A percentile compares a stretch with the other conserved stretches of the same genome.
Evolutionary conservation across 2,113 vertebrate species (phyloP).

Genomic region (Pelvicachromis taeniatus): DNA sequence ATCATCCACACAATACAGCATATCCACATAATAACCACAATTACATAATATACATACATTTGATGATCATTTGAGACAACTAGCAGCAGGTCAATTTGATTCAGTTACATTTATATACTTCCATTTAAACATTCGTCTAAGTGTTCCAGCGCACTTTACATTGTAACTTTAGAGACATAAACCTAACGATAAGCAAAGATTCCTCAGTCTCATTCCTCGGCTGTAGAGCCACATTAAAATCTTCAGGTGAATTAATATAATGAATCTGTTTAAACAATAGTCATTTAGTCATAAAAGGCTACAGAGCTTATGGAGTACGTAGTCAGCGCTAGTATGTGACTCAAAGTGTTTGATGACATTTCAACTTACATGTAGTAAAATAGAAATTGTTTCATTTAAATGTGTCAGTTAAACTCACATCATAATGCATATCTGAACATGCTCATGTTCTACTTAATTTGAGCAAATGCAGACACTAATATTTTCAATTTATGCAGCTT

Average conservation of each 20-base stretch:
- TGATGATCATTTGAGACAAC: not conserved
- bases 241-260: not conserved
- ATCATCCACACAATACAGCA: not conserved
- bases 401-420: not conserved
- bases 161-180: not conserved
- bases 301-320: not conserved
- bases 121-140: not conserved
- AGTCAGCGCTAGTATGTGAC: not conserved
- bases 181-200: not conserved
- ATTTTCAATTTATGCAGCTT: not conserved
- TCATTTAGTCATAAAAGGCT: slow-evolving; percentile 9
- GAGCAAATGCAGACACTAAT: not conserved
- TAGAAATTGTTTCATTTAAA: not conserved
- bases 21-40: not conserved
- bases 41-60: not conserved
- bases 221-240: not conserved
- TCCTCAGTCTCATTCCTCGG: not conserved
- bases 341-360: not conserved
- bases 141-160: not conserved
- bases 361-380: not conserved
- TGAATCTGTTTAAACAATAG: not conserved
- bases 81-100: not conserved
- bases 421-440: not conserved
- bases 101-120: not conserved
- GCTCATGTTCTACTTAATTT: not conserved